phyloP scores from a whole-genome alignment of 2,888 invertebrate species.

The Volucella inflata region DNA sequence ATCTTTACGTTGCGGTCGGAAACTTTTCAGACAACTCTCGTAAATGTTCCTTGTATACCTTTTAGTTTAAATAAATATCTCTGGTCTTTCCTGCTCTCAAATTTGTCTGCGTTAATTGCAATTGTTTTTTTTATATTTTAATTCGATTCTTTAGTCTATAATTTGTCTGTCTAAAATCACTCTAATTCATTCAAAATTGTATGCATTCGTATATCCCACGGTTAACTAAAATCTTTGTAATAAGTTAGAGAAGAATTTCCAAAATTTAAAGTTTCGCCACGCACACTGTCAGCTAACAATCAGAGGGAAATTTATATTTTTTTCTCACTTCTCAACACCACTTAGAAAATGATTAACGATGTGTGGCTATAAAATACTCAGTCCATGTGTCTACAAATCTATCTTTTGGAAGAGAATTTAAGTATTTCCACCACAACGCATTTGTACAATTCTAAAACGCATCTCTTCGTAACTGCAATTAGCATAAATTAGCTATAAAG shows the following conservation, averaged over 20 bases:
- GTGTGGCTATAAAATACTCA: slow-evolving; percentile 64
- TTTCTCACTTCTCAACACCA: slow-evolving; percentile 55
- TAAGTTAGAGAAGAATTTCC: slow-evolving; percentile 1
- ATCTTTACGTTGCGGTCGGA: too few species aligned
- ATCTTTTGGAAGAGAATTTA: slow-evolving; percentile 59
- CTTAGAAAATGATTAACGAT: slow-evolving; percentile 70
- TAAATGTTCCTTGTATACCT: too few species aligned
- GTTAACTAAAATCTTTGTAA: not conserved
- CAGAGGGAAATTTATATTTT: slow-evolving; percentile 13
- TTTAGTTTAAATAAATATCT: too few species aligned
- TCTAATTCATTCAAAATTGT: too few species aligned
- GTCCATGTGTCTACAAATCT: slow-evolving; percentile 2
- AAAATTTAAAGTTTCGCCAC: not conserved
- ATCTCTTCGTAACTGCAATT: slow-evolving; percentile 65
- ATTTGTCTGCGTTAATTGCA: too few species aligned
- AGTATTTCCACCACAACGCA: slow-evolving; percentile 74
- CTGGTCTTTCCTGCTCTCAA: too few species aligned
- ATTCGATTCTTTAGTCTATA: too few species aligned
- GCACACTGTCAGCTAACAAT: not conserved
- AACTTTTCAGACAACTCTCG: too few species aligned
- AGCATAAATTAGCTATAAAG: slow-evolving; percentile 74
- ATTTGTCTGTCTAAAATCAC: too few species aligned
- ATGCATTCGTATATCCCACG: too few species aligned
- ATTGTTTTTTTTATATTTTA: too few species aligned
- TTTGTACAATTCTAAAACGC: slow-evolving; percentile 60